A percentile compares a stretch with the other conserved stretches of the same genome.
Evolutionary conservation across 2,888 invertebrate genomes (phyloP).

Genomic region (Tetragnatha montana): DNA sequence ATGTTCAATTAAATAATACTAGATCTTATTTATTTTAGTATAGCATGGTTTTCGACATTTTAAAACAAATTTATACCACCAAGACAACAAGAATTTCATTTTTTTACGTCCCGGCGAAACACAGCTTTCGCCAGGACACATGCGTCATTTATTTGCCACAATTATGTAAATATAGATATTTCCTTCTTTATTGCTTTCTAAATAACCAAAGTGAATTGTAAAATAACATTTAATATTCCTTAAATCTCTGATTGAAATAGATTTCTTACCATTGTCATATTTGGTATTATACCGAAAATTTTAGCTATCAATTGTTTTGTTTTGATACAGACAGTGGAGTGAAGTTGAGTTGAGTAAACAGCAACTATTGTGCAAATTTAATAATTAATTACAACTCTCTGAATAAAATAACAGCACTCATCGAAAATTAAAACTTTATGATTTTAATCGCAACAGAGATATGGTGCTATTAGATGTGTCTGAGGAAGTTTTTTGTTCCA

Average conservation of each 20-base stretch:
- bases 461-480: too few species aligned
- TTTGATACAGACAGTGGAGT: conserved; percentile 12
- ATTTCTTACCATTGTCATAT: conserved; percentile 66
- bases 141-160: not conserved
- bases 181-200: not conserved
- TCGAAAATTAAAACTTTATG: too few species aligned
- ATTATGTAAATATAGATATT: not conserved
- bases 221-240: not conserved
- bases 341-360: conserved; percentile 23
- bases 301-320: not conserved
- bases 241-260: conserved; percentile 26
- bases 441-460: too few species aligned
- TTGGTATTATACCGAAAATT: not conserved
- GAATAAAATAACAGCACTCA: too few species aligned
- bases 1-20: not conserved
- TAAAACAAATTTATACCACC: not conserved
- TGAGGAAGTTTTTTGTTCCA: too few species aligned
- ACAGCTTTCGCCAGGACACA: conserved; percentile 26
- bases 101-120: not conserved
- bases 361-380: too few species aligned
- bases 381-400: too few species aligned
- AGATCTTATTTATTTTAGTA: not conserved
- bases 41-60: not conserved
- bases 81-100: not conserved
- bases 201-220: not conserved